Evolutionary conservation across 1,140 invertebrate species (phyloP), one percentile per base, ranked within the genome.

Genomic region (Drosophila melanogaster): DNA sequence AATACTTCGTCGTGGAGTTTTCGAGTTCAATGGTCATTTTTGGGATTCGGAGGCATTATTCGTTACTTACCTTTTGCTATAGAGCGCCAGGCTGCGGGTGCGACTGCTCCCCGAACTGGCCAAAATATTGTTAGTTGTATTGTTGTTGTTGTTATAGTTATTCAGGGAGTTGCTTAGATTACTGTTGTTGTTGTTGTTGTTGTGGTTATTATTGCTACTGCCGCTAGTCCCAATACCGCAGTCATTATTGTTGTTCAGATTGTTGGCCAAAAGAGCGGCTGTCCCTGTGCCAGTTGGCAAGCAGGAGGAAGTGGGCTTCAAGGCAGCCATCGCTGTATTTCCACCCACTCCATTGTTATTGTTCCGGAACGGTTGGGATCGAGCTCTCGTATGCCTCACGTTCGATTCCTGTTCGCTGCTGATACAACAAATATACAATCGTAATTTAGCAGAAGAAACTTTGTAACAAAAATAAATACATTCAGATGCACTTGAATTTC

Each of bases 1-100:
- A 66, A 55, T 38, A 66, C 35, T 17, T 72, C 37, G 8, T 33
- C 60, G 75, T 43, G 37, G 35, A 35, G 19, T 19, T 35, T 40
- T 40, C 35, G 17, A 49, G 33, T 15, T 37, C 11, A 19, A 19
- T 30, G 8, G 14, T 40, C 8, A 14, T 26, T 55, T 55, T 37
- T 46, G 37, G 26, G 46, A 46, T 49, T n/a, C 17, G 12, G n/a
- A 19, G 44, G 14, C 17, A 50, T 24, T 40, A 54, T 44, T 56
- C 33, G 15, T 17, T 41, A 92, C 90, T 92, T 89, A 92, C 91
- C 91, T 89, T 61, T 92, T 92, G 72, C 89, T 92, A 70, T 92
- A 92, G 44, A 92, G 81, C 30, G 91, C 91, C 55, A 92, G 58
- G 71, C 91, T 91, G 53, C 90, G 90, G 44, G 91, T 86, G 59